phyloP scores from a whole-genome alignment of 2,888 invertebrate genomes.

The Rosalia funebris region DNA sequence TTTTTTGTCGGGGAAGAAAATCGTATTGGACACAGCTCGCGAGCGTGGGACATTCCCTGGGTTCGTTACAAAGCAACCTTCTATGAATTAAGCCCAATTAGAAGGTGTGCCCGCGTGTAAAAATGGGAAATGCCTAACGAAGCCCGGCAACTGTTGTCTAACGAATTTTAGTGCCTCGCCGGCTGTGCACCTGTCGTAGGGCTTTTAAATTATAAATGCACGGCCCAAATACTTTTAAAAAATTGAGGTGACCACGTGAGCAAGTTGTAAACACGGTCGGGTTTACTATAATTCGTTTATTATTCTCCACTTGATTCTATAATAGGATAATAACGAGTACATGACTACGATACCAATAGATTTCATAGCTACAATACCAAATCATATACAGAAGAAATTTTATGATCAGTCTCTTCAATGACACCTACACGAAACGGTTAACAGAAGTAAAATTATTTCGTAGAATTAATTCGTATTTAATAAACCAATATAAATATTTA shows the following conservation, averaged over 20 bases:
- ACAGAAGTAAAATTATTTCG: not conserved
- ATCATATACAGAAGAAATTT: not conserved
- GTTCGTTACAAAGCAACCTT: too few relatives aligned
- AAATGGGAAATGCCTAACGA: conserved; percentile 30
- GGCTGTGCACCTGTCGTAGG: conserved; percentile 22
- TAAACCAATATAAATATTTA: conserved; percentile 14
- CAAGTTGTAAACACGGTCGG: not conserved
- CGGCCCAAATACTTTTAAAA: not conserved
- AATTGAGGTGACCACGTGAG: not conserved
- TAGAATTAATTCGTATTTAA: conserved; percentile 9
- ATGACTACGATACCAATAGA: not conserved
- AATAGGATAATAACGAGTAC: conserved; percentile 13
- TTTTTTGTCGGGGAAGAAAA: too few relatives aligned
- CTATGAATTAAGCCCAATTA: conserved; percentile 3
- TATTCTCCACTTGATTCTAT: conserved; percentile 3
- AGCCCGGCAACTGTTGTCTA: conserved; percentile 31
- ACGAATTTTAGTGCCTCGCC: conserved; percentile 34
- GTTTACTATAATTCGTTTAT: conserved; percentile 15
- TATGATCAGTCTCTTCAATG: conserved; percentile 12
- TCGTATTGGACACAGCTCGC: too few relatives aligned
- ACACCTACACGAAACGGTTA: conserved; percentile 15
- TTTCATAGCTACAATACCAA: too few relatives aligned
- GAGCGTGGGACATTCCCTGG: too few relatives aligned
- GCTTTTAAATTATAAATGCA: conserved; percentile 1
- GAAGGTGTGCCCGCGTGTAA: conserved; percentile 29